Base-by-base conservation (phyloP, 1,140 invertebrate genomes). In the Drosophila carrolli region DNA sequence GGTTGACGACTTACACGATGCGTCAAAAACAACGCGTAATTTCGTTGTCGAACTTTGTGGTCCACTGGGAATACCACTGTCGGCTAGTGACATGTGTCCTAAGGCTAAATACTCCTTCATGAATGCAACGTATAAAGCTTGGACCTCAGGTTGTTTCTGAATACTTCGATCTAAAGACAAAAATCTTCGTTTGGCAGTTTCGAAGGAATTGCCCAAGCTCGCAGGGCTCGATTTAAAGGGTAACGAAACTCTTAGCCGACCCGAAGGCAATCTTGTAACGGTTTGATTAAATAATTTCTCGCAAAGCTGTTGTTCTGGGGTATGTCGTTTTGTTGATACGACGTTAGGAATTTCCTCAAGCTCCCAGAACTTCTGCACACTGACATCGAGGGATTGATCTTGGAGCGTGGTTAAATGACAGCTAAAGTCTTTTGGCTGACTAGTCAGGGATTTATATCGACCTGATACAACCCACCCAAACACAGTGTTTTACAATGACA, bases 291-390 rank as follows among this genome's bases (percentile, higher is more conserved):
- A 40, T n/a, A 40, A 13, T 40, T 40, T 40, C 13, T 40, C 13
- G 38, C 38, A n/a, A 40, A n/a, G 13, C 5, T 40, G 38, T 40
- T 40, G 8, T 46, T 46, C 44, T 23, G 16, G 44, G 44, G 44
- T 46, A 46, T 11, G 19, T 46, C 10, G 9, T 19, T 19, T 19
- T 46, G 43, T 19, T 46, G 16, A 19, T 19, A 16, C 16, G 43
- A 11, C 44, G 44, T 46, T 19, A 46, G 16, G 16, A 46, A 46
- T 46, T 46, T 46, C 16, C 44, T 46, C 16, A 19, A 46, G 16
- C 44, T 46, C 44, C 10, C 16, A 46, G 16, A 32, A 32, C 29
- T 7, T 32, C 29, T 32, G 29, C 6, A 32, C 29, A 8, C 8
- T 32, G 29, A 32, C 29, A 32, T 32, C 7, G 29, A 32, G 7